Evolutionary conservation across 2,113 vertebrate genomes (phyloP).

Genomic region (Opisthocomus hoazin): DNA sequence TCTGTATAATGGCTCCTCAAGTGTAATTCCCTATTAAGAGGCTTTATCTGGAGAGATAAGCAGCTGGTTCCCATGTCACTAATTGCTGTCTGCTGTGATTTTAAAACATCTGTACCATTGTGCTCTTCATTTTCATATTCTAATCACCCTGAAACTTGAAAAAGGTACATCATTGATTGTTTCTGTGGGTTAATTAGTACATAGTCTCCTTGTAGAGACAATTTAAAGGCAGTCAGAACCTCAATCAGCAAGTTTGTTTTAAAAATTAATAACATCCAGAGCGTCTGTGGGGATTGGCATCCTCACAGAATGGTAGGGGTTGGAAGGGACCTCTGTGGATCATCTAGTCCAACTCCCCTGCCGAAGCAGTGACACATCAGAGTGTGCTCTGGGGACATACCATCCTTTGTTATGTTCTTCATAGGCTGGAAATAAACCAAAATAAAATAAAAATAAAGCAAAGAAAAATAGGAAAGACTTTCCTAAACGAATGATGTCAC

Average conservation of each 20-base stretch:
- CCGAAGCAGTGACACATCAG: constrained; percentile 29
- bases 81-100: constrained; percentile 86
- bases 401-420: constrained; percentile 37
- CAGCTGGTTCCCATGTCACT: constrained; percentile 83
- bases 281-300: constrained; percentile 59
- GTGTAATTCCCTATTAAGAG: constrained; percentile 82
- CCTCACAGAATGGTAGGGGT: too few relatives aligned
- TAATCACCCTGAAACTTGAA: constrained; percentile 83
- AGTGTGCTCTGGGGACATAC: constrained; percentile 1
- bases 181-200: constrained; percentile 82
- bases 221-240: constrained; percentile 78
- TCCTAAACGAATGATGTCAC: not conserved
- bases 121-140: constrained; percentile 83
- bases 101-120: constrained; percentile 85
- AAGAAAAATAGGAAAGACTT: not conserved
- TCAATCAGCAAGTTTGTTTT: constrained; percentile 81
- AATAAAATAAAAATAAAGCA: too few relatives aligned
- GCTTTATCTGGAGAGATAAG: constrained; percentile 84
- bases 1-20: constrained; percentile 79
- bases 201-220: constrained; percentile 77
- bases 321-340: too few relatives aligned
- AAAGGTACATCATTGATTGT: constrained; percentile 80
- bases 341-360: too few relatives aligned
- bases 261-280: constrained; percentile 76
- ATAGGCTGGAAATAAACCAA: not conserved